These are phyloP conservation scores for Philhelius pedissequus DNA, from an alignment of 2,888 invertebrate species.

Conservation along the genomic window DNA sequence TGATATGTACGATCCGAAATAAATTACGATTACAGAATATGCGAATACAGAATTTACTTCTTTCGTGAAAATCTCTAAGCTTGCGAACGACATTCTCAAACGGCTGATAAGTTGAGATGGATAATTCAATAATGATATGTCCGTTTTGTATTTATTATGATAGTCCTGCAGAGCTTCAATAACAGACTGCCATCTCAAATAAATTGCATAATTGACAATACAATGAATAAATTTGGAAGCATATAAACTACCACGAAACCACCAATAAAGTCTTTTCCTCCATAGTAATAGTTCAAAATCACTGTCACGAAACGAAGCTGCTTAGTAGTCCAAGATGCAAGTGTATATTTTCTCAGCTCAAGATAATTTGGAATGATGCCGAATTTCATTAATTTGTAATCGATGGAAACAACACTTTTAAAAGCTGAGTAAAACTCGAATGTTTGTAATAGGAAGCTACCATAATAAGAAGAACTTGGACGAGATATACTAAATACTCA, in stretches of 20 bases:
- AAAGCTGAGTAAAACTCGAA: slow-evolving; percentile 48
- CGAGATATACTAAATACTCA: slow-evolving; percentile 69
- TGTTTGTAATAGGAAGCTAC: slow-evolving; percentile 39
- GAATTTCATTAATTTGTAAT: slow-evolving; percentile 57
- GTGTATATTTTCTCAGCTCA: slow-evolving; percentile 37
- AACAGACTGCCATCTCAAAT: slow-evolving; percentile 54
- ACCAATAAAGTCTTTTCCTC: background rate
- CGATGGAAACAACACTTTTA: slow-evolving; percentile 62
- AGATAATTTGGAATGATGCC: slow-evolving; percentile 18
- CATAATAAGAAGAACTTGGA: slow-evolving; percentile 65
- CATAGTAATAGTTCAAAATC: slow-evolving; percentile 60
- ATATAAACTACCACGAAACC: slow-evolving; percentile 59
- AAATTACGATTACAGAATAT: slow-evolving; percentile 64
- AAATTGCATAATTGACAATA: slow-evolving; percentile 69
- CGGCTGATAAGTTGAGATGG: slow-evolving; percentile 29
- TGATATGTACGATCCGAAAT: slow-evolving; percentile 70
- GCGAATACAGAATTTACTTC: slow-evolving; percentile 68
- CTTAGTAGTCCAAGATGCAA: slow-evolving; percentile 58
- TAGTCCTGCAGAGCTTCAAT: slow-evolving; percentile 38
- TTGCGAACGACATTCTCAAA: slow-evolving; percentile 63
- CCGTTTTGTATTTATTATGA: slow-evolving; percentile 20
- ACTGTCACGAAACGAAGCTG: background rate
- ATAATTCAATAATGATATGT: slow-evolving; percentile 19
- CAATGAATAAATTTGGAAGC: slow-evolving; percentile 70
- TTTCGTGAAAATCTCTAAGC: slow-evolving; percentile 68